These are phyloP conservation scores for Unio delphinus DNA, from an alignment of 2,888 invertebrate genomes.

Conservation along the genomic window DNA sequence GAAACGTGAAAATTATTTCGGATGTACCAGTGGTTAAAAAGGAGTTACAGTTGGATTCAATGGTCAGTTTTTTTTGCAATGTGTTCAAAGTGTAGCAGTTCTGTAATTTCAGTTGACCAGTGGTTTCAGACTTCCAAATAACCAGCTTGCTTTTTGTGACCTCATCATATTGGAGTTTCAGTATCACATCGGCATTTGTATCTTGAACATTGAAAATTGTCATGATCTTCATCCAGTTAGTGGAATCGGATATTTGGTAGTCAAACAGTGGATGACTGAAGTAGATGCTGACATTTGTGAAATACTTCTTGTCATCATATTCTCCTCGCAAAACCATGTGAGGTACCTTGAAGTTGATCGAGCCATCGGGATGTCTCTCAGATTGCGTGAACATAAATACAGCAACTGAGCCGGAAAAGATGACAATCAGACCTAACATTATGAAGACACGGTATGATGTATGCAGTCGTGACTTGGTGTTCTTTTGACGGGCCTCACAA, in stretches of 20 bases:
- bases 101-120: slow-evolving; percentile 10
- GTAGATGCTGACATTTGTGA: slow-evolving; percentile 54
- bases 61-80: slow-evolving; percentile 17
- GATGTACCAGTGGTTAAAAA: slow-evolving; percentile 17
- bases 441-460: slow-evolving; percentile 49
- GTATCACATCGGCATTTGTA: slow-evolving; percentile 14
- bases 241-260: slow-evolving; percentile 9
- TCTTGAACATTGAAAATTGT: slow-evolving; percentile 30
- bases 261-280: slow-evolving; percentile 51
- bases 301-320: slow-evolving; percentile 57
- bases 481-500: slow-evolving; percentile 24
- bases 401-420: slow-evolving; percentile 42
- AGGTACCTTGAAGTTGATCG: slow-evolving; percentile 52
- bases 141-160: slow-evolving; percentile 24
- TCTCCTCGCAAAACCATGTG: slow-evolving; percentile 45
- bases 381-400: slow-evolving; percentile 60
- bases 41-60: slow-evolving; percentile 13
- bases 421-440: slow-evolving; percentile 51
- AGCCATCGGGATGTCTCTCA: slow-evolving; percentile 45
- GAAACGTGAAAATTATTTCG: slow-evolving; percentile 41
- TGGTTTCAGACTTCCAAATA: slow-evolving; percentile 27
- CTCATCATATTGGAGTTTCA: slow-evolving; percentile 41
- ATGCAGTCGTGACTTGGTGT: slow-evolving; percentile 36
- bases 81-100: slow-evolving; percentile 47
- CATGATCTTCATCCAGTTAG: slow-evolving; percentile 47